Conservation (phyloP, 2,113 vertebrate species). For the Corythoichthys haematopterus region DNA sequence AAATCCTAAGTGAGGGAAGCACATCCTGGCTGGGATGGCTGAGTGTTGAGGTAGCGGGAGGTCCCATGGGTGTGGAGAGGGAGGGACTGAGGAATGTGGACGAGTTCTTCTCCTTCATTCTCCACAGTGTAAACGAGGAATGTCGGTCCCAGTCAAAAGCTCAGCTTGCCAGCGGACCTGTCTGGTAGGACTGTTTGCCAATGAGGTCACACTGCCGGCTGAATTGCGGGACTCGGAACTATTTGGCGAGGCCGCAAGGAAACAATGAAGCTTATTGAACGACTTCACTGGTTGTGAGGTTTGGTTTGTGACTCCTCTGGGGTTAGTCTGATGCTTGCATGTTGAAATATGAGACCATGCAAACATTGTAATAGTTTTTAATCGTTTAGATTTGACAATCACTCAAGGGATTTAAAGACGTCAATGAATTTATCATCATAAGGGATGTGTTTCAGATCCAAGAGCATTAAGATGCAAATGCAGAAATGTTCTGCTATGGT, state of each 20-base stretch:
- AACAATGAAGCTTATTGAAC: slow-evolving; percentile 28
- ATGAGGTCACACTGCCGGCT: slow-evolving; percentile 6
- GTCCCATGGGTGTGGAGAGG: slow-evolving; percentile 41
- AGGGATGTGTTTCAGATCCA: no score
- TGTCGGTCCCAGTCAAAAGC: slow-evolving; percentile 18
- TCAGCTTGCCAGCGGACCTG: slow-evolving; percentile 25
- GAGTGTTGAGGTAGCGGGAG: slow-evolving; percentile 34
- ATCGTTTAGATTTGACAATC: slow-evolving; percentile 12
- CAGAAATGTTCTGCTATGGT: no score
- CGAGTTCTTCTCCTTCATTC: slow-evolving; percentile 42
- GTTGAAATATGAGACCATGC: slow-evolving; percentile 46
- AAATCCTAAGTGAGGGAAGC: slow-evolving; percentile 20
- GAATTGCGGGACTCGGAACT: slow-evolving; percentile 6
- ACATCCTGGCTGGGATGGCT: slow-evolving; percentile 32
- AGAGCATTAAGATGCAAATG: no score
- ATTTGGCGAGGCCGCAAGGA: slow-evolving; percentile 13
- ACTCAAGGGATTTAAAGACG: neutral
- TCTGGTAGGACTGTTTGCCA: slow-evolving; percentile 9
- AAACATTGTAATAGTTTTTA: slow-evolving; percentile 26
- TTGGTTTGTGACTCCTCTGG: slow-evolving; percentile 49
- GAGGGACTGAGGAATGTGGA: slow-evolving; percentile 55
- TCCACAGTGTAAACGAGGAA: slow-evolving; percentile 32
- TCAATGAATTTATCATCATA: neutral
- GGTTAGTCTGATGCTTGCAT: slow-evolving; percentile 62
- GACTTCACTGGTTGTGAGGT: slow-evolving; percentile 29